A percentile compares a stretch with the other conserved stretches of the same genome.
Conservation (phyloP, 2,797 vertebrate genomes). For the Myotis pilosus region DNA sequence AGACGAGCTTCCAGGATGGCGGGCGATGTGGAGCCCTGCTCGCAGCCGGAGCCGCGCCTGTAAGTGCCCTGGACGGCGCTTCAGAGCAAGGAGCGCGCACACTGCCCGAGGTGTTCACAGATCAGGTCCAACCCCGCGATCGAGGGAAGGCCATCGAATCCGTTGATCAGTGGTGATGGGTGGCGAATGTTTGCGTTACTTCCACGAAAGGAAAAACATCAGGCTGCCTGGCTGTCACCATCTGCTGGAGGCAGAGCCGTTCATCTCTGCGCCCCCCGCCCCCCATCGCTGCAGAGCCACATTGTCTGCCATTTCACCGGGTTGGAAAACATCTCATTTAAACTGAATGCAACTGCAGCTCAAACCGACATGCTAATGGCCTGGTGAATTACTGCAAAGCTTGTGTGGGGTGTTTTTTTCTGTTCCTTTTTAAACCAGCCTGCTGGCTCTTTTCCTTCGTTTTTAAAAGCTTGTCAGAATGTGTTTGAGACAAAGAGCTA, state of each 20-base stretch:
- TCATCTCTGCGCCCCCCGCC: too few relatives aligned
- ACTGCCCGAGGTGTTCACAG: constrained; percentile 58
- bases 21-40: constrained; percentile 80
- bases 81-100: constrained; percentile 67
- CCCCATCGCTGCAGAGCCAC: constrained; percentile 66
- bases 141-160: constrained; percentile 83
- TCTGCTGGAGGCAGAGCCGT: constrained; percentile 83
- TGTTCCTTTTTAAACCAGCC: not conserved
- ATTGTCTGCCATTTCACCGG: constrained; percentile 70
- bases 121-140: constrained; percentile 78
- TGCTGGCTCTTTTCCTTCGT: constrained; percentile 15
- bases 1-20: constrained; percentile 89
- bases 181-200: constrained; percentile 82
- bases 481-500: constrained; percentile 63
- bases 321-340: constrained; percentile 78
- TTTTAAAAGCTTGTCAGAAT: constrained; percentile 64
- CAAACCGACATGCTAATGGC: constrained; percentile 72
- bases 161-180: constrained; percentile 87
- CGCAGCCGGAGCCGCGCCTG: constrained; percentile 69
- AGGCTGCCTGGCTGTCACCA: constrained; percentile 83
- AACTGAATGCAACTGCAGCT: constrained; percentile 70
- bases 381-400: constrained; percentile 63
- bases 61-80: constrained; percentile 69
- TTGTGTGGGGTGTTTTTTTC: not conserved
- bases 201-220: constrained; percentile 84